Percentiles rank a stretch among this genome's conserved stretches.
phyloP scores from a whole-genome alignment of 2,113 vertebrate genomes.

The Sorex fumeus region DNA sequence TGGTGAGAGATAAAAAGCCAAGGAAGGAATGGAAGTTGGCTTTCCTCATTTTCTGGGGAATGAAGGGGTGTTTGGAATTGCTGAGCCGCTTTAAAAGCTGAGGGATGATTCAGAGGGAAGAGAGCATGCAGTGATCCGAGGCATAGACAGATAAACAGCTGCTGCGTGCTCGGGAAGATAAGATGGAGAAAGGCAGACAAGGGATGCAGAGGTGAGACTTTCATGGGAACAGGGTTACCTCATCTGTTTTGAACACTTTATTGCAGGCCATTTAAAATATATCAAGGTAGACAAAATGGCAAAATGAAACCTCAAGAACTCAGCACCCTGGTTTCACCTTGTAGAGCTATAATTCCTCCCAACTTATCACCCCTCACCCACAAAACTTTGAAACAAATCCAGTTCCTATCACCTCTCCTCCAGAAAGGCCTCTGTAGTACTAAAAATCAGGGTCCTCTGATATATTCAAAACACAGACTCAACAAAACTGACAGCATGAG shows the following conservation, averaged over 20 bases:
- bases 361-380: neutral
- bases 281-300: neutral
- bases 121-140: neutral
- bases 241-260: constrained; percentile 1
- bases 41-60: neutral
- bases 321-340: too few species aligned
- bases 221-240: neutral
- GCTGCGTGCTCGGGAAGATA: neutral
- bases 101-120: neutral
- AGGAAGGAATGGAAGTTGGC: neutral
- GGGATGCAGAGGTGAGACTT: neutral
- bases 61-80: too few species aligned
- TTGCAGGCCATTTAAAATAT: neutral
- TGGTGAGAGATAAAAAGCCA: neutral
- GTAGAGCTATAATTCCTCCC: neutral
- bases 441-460: neutral
- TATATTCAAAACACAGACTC: too few species aligned
- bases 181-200: neutral
- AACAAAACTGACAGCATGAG: too few species aligned
- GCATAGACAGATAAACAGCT: neutral
- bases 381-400: constrained; percentile 32
- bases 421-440: neutral
- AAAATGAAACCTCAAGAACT: neutral
- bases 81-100: neutral
- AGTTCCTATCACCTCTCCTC: neutral